Conservation (phyloP, 2,797 vertebrate species). For the Sparidentex hasta region DNA sequence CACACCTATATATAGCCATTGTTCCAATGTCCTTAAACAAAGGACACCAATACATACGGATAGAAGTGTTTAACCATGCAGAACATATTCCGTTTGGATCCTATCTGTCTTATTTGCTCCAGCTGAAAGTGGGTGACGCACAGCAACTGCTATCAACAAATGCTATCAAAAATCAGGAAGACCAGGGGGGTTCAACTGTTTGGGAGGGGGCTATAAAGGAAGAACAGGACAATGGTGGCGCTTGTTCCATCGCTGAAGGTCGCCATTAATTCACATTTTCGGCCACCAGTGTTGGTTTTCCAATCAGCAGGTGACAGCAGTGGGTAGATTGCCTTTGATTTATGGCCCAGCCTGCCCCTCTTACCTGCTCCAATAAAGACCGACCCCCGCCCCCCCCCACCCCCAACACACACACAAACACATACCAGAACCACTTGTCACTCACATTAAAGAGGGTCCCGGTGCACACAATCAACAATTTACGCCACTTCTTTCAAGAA, state of each 20-base stretch:
- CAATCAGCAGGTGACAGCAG: conserved; percentile 69
- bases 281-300: conserved; percentile 69
- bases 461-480: conserved; percentile 15
- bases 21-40: conserved; percentile 2
- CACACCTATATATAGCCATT: conserved; percentile 30
- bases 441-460: conserved; percentile 31
- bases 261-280: conserved; percentile 65
- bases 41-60: conserved; percentile 15
- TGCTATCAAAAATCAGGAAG: conserved; percentile 8
- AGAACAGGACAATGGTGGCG: conserved; percentile 34
- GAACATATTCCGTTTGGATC: background rate
- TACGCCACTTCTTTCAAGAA: conserved; percentile 22
- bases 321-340: conserved; percentile 72
- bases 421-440: conserved; percentile 18
- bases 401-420: background rate
- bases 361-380: conserved; percentile 55
- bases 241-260: conserved; percentile 54
- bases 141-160: conserved; percentile 13
- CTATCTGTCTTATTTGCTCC: background rate
- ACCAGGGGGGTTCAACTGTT: conserved; percentile 11
- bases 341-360: conserved; percentile 51
- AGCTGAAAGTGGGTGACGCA: background rate
- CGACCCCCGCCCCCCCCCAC: background rate
- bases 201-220: conserved; percentile 3
- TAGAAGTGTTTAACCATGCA: background rate